A percentile compares a stretch with the other conserved stretches of the same genome.
phyloP scores from a whole-genome alignment of 2,888 invertebrate species.

The Drosophila anceps region DNA sequence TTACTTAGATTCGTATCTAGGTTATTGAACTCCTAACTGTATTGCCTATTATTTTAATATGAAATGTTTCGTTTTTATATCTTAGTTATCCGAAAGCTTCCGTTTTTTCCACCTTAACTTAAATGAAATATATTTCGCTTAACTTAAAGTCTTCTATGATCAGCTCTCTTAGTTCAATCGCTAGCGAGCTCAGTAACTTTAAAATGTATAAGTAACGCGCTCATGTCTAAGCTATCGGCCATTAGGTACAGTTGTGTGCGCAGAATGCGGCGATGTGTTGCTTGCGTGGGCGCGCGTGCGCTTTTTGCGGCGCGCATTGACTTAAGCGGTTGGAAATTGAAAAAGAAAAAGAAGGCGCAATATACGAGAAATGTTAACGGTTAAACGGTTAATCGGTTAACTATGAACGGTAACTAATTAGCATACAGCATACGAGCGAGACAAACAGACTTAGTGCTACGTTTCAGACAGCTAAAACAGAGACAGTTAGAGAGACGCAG shows the following conservation, averaged over 20 bases:
- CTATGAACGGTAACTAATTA: slow-evolving; percentile 41
- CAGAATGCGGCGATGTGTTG: slow-evolving; percentile 53
- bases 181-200: too few species aligned
- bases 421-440: slow-evolving; percentile 38
- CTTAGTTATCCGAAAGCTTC: too few species aligned
- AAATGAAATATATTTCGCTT: background rate
- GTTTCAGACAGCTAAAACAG: slow-evolving; percentile 35
- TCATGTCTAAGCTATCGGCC: slow-evolving; percentile 33
- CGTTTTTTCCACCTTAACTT: too few species aligned
- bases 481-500: slow-evolving; percentile 54
- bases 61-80: too few species aligned
- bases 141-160: too few species aligned
- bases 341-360: slow-evolving; percentile 64
- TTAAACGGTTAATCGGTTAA: slow-evolving; percentile 31
- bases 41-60: background rate
- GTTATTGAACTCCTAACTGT: background rate
- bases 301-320: slow-evolving; percentile 65
- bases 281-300: slow-evolving; percentile 54
- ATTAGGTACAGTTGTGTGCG: slow-evolving; percentile 63
- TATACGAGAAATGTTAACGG: slow-evolving; percentile 40
- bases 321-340: slow-evolving; percentile 72
- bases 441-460: slow-evolving; percentile 39
- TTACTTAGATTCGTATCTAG: background rate
- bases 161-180: background rate
- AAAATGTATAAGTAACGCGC: background rate